phyloP scores from a whole-genome alignment of 2,888 invertebrate species.

The Hofmannophila pseudospretella region DNA sequence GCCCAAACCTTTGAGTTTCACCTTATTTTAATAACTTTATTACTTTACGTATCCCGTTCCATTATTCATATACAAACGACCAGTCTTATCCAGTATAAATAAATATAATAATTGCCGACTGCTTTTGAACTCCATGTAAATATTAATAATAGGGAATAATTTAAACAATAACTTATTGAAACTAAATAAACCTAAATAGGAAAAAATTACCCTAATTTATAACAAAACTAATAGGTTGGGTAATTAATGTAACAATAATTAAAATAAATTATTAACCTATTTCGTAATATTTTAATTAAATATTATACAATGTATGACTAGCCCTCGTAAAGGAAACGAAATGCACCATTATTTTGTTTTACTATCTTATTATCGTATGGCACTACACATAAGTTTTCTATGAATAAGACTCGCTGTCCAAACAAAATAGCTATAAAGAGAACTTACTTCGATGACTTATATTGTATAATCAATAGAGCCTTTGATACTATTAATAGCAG shows the following conservation, averaged over 20 bases:
- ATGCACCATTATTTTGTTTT: constrained; percentile 56
- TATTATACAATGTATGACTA: constrained; percentile 57
- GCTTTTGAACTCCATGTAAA: too few species aligned
- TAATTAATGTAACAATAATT: too few species aligned
- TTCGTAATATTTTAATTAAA: constrained; percentile 18
- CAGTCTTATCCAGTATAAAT: constrained; percentile 41
- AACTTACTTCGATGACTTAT: too few species aligned
- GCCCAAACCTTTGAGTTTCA: constrained; percentile 7
- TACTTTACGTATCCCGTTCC: constrained; percentile 50
- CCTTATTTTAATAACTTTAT: constrained; percentile 25
- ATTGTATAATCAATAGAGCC: too few species aligned
- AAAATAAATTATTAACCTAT: constrained; percentile 20
- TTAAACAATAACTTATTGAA: neutral
- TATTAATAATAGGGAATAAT: too few species aligned
- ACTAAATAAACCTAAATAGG: too few species aligned
- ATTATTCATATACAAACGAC: constrained; percentile 34
- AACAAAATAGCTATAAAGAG: too few species aligned
- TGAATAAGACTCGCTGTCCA: constrained; percentile 9
- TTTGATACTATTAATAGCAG: too few species aligned
- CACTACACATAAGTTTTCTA: constrained; percentile 37
- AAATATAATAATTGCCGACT: neutral
- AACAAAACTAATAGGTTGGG: too few species aligned
- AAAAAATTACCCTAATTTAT: too few species aligned
- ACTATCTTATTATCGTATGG: constrained; percentile 39
- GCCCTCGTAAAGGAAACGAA: constrained; percentile 55